Evolutionary conservation across 35 echinoderm and acorn worm genomes (phyloP), one percentile per base, ranked within the genome.

Genomic region (Patiria miniata): DNA sequence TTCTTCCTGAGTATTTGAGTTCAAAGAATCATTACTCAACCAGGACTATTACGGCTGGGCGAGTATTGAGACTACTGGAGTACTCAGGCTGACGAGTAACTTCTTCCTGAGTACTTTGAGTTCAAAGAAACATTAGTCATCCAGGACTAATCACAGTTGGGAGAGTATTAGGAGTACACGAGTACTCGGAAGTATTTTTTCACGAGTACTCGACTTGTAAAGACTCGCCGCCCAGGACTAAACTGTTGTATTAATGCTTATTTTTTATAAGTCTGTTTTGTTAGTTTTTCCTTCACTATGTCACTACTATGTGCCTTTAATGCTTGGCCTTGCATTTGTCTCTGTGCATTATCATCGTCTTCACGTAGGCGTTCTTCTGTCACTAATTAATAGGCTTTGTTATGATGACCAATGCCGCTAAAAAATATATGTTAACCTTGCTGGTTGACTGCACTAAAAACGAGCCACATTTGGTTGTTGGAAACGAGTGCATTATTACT

Each of bases 231-330:
- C 28, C 19, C 28, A 60, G 28, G 57, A 60, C 28, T 60, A 21
- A 60, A 18, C 8, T 60, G 57, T 21, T 32, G 26, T 73, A 23
- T 73, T 73, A 8, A 14, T 73, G 29, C 65, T 14, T 32, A 32
- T 73, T 73, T 47, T 73, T 28, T 73, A 73, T 30, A 73, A 28
- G 34, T 73, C 19, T 73, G 65, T 73, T 4, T 47, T 47, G 4
- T 47, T 47, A 12, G 42, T 12, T 6, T 47, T 4, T 47, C n/a
- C 4, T 73, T 22, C 26, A 23, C 26, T 73, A 34, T 73, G 65
- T 73, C 21, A 73, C 65, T 73, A 73, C 26, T 26, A 73, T 73
- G 65, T 73, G 65, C 65, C 65, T 73, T 73, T 73, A 5, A 73
- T 73, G 34, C n/a, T 30, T 73, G 65, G 65, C 65, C 65, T 60